Evolutionary conservation across 2,888 invertebrate species (phyloP).

Genomic region (Deroplatys truncata): DNA sequence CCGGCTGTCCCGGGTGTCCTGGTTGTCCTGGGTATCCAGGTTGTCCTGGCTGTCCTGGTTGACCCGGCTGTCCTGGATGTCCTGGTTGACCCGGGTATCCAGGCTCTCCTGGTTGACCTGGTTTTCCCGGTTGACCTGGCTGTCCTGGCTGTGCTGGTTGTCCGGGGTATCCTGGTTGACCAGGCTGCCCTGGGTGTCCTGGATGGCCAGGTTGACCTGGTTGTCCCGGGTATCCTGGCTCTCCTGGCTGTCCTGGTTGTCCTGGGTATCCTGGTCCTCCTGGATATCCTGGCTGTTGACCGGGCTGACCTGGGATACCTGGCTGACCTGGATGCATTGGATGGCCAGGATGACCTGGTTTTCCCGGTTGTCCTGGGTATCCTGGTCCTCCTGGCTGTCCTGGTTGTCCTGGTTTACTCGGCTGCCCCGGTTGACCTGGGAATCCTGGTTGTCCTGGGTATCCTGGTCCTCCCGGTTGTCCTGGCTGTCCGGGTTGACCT

Average conservation of each 20-base stretch:
- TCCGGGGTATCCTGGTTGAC: constrained; percentile 18
- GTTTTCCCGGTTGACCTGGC: constrained; percentile 10
- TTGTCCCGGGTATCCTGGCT: constrained; percentile 28
- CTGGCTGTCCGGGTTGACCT: not conserved
- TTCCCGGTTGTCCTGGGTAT: not conserved
- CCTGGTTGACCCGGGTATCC: constrained; percentile 29
- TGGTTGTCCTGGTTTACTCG: not conserved
- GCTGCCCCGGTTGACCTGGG: not conserved
- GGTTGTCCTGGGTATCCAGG: constrained; percentile 34
- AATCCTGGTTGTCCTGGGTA: not conserved
- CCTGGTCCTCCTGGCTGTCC: not conserved
- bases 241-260: constrained; percentile 21
- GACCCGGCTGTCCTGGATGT: constrained; percentile 17
- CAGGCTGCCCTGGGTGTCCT: constrained; percentile 13
- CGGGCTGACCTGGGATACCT: not conserved
- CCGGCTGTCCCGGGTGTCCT: constrained; percentile 13
- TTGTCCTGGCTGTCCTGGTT: constrained; percentile 27
- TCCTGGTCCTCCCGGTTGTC: not conserved
- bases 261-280: constrained; percentile 22
- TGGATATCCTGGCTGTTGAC: not conserved
- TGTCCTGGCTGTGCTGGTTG: constrained; percentile 27
- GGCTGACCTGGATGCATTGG: not conserved
- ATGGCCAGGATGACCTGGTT: not conserved
- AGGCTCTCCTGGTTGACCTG: constrained; percentile 20
- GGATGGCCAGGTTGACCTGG: constrained; percentile 26